Base-by-base conservation (phyloP, 2,797 vertebrate genomes). In the Todus mexicanus region DNA sequence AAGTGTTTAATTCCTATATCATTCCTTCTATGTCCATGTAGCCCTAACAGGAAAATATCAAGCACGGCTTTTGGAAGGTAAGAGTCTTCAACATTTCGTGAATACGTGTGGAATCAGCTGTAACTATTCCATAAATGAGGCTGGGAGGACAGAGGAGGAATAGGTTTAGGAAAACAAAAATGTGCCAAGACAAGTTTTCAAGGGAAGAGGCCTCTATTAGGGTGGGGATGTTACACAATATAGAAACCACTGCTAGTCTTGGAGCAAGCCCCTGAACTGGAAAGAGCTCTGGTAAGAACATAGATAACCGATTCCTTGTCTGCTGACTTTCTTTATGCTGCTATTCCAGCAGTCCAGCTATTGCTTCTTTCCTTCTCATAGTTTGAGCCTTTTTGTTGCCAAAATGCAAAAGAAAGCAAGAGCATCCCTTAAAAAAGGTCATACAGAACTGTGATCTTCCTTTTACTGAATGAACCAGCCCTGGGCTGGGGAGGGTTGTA, bases 41-140 rank as follows among this genome's bases (percentile, higher is more conserved):
- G 99, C 97, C 99, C 99, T 69, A 99, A 98, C 97, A 98, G 99
- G 88, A 99, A 99, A 97, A 99, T 99, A 94, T 98, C 99, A 92
- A 99, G 99, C 97, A 99, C 98, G 7, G 99, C 99, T 48, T 99
- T 99, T 95, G 99, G 99, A 97, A 98, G 99, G 99, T 99, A 98
- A 97, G 98, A 51, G 20, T 65, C 59, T 60, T 65, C 19, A 45
- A 26, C 73, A 61, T 66, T 59, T 75, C 12, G 3, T 81, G 15
- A 60, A 21, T 89, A 66, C 10, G 29, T 60, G 31, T 77, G 51
- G 56, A 83, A 85, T 78, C 43, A 70, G 15, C 59, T 50, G 10
- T 69, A 89, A 78, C 21, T 84, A 33, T 54, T 77, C 47, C 20
- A 1, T 70, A 37, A 18, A 13, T 59, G 27, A 33, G 10, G 23